phyloP scores from a whole-genome alignment of 2,113 vertebrate species.

The Pseudopipra pipra region DNA sequence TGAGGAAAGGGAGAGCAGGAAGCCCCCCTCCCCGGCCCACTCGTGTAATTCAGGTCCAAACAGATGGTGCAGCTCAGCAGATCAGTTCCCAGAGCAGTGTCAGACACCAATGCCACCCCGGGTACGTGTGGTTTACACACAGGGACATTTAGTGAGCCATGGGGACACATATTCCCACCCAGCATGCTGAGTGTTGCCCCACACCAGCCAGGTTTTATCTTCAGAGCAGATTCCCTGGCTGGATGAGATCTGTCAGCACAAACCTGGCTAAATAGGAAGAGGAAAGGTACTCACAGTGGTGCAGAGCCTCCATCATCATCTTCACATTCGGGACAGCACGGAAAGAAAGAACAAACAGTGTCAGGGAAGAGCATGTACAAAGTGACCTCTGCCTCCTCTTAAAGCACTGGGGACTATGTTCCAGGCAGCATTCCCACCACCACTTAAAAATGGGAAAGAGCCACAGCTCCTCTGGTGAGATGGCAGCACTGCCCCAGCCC shows the following conservation, averaged over 20 bases:
- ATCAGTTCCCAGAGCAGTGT: background rate
- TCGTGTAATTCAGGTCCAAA: rapidly evolving
- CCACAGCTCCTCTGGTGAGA: rapidly evolving
- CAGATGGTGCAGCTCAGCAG: background rate
- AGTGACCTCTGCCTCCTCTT: background rate
- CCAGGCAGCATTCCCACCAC: background rate
- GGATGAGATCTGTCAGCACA: background rate
- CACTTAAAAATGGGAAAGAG: background rate
- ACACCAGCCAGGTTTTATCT: background rate
- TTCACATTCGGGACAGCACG: slow-evolving; percentile 25
- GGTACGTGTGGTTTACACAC: background rate
- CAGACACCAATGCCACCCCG: rapidly evolving
- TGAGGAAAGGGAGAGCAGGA: background rate
- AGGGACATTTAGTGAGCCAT: background rate
- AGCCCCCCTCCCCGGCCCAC: background rate
- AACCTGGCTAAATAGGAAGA: background rate
- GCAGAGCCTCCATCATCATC: slow-evolving; percentile 93
- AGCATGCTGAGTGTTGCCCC: background rate
- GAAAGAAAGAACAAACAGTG: background rate
- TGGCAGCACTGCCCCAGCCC: background rate
- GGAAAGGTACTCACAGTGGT: slow-evolving; percentile 86
- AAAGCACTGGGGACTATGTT: background rate
- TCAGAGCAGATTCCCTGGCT: background rate
- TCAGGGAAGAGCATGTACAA: background rate
- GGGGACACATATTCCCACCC: background rate